Base-by-base conservation (phyloP, 1,140 invertebrate genomes). In the Brachystomella parvula region DNA sequence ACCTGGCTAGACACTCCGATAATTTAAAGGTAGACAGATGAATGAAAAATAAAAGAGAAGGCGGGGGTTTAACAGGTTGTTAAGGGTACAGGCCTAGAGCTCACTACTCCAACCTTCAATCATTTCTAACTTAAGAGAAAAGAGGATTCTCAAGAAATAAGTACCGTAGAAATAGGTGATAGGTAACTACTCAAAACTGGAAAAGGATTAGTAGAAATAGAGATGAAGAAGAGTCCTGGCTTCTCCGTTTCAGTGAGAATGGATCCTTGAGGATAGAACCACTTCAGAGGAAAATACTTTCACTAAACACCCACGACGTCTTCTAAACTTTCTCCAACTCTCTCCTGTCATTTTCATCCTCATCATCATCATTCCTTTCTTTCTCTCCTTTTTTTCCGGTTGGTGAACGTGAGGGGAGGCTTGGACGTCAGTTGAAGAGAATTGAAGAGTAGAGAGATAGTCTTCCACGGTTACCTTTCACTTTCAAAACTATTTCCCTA, bases 331-430 rank as follows among this genome's bases (percentile, higher is more conserved):
- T 53, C 49, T 53, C 49, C 15, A 53, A 53, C 49, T 53, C 12
- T 53, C 24, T 53, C 49, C 49, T 53, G 49, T 53, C 49, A 53
- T 53, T 53, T 53, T 53, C 49, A 53, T 53, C 24, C 24, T 53
- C 49, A 53, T 53, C 49, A 17, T 53, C 49, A 53, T 53, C 49
- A 53, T 53, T 24, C 12, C 24, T 53, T 53, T 12, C 9, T 53
- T 53, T 53, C 49, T 53, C 49, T 24, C 49, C 24, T 53, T 24
- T 6, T 24, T 24, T 15, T 53, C 24, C 49, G 15, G 6, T 24
- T 53, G 6, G 49, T 24, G 49, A 24, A 26, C 24, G 49, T 53
- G 15, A 39, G 35, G 19, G 15, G 24, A 53, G 49, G 12, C 12
- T 53, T 53, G 49, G 12, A n/a, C n/a, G n/a, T n/a, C n/a, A n/a